Evolutionary conservation across 92 coral and sea anemone species (phyloP).

Genomic region (Paramuricea clavata): DNA sequence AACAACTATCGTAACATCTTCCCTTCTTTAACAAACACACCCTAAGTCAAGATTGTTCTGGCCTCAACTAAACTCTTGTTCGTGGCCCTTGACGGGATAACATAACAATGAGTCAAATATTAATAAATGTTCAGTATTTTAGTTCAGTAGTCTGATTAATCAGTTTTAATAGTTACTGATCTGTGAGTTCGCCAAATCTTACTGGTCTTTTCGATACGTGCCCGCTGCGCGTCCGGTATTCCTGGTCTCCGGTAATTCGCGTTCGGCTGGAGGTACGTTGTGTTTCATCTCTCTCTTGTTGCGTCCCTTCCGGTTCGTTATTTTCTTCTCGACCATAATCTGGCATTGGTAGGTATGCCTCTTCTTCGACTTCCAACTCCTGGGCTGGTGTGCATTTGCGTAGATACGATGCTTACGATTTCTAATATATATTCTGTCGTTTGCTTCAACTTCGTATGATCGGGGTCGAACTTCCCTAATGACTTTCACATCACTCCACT

Average conservation of each 20-base stretch:
- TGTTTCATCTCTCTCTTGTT: not conserved
- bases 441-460: not conserved
- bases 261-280: not conserved
- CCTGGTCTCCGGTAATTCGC: not conserved
- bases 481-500: not conserved
- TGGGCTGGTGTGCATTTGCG: not conserved
- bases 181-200: not conserved
- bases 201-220: conserved; percentile 28
- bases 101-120: too few species aligned
- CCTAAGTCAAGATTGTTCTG: too few species aligned
- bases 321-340: not conserved
- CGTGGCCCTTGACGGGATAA: too few species aligned
- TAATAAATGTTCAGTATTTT: not conserved
- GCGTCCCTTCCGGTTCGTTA: not conserved
- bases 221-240: conserved; percentile 42
- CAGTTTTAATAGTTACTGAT: not conserved
- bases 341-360: not conserved
- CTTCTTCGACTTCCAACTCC: not conserved
- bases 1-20: not conserved
- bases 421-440: not conserved
- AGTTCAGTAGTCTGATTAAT: too few species aligned
- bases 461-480: not conserved
- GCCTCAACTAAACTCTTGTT: too few species aligned
- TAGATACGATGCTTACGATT: not conserved
- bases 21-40: not conserved